phyloP scores from a whole-genome alignment of 2,888 invertebrate genomes.

The Pyrochroa serraticornis region DNA sequence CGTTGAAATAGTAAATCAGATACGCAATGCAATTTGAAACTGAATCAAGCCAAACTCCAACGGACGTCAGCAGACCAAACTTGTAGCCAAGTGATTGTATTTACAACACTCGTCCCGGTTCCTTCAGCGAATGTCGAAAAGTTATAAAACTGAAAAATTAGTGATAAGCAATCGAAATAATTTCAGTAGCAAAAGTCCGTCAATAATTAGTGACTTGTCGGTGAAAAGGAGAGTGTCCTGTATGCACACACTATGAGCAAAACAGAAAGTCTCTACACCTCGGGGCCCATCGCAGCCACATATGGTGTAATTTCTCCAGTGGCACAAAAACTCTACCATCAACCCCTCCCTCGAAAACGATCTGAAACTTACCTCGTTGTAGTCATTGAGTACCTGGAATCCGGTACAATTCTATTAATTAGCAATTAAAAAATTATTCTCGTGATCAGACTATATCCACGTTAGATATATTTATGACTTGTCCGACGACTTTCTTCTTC shows the following conservation, averaged over 20 bases:
- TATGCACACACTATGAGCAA: neutral
- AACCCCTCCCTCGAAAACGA: neutral
- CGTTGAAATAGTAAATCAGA: too few relatives aligned
- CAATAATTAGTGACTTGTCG: slow-evolving; percentile 1
- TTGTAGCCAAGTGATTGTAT: too few relatives aligned
- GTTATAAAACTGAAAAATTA: neutral
- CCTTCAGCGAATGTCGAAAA: too few relatives aligned
- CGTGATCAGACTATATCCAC: neutral
- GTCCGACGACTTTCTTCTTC: slow-evolving; percentile 39
- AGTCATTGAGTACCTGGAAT: too few relatives aligned
- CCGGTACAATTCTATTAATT: too few relatives aligned
- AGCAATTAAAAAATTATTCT: slow-evolving; percentile 13
- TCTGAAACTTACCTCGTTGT: neutral
- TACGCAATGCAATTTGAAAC: too few relatives aligned
- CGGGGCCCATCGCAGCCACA: neutral
- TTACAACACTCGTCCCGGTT: too few relatives aligned
- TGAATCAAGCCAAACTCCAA: too few relatives aligned
- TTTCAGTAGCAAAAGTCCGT: neutral
- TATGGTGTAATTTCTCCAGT: slow-evolving; percentile 6
- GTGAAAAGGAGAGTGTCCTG: slow-evolving; percentile 2
- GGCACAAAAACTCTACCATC: neutral
- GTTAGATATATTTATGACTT: slow-evolving; percentile 24
- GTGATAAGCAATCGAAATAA: neutral
- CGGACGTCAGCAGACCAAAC: too few relatives aligned
- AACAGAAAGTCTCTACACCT: neutral